Evolutionary conservation across 2,797 vertebrate genomes (phyloP).

Genomic region (Crypturellus tataupa): DNA sequence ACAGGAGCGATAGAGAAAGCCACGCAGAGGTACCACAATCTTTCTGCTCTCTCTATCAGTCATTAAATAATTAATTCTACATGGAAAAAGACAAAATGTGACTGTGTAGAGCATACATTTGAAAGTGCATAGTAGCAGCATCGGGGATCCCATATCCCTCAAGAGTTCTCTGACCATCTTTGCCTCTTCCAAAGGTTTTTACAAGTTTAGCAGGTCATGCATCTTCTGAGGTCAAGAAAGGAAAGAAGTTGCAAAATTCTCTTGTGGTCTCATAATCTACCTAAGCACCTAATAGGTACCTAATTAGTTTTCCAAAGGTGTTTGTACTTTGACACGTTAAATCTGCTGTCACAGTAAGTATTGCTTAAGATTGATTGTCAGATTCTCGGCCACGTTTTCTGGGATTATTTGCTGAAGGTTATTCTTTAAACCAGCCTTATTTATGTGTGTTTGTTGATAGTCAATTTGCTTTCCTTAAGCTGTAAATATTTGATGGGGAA

Average conservation of each 20-base stretch:
- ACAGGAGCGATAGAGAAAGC: background rate
- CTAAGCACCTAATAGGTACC: background rate
- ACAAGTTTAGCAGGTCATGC: rapidly evolving
- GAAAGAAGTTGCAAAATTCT: background rate
- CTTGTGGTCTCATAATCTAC: background rate
- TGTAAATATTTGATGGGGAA: conserved; percentile 34
- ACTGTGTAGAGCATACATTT: background rate
- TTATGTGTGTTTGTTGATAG: background rate
- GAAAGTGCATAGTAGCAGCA: background rate
- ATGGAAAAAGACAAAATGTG: background rate
- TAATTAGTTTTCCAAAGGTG: background rate
- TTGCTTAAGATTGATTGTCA: background rate
- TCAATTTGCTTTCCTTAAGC: conserved; percentile 29
- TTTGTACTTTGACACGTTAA: background rate
- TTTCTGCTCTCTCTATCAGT: background rate
- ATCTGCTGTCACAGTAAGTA: background rate
- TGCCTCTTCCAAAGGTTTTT: background rate
- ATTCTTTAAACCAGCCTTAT: background rate
- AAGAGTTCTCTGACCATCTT: background rate
- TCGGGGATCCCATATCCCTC: background rate
- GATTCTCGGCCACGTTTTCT: background rate
- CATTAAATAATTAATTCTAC: background rate
- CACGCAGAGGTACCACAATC: background rate
- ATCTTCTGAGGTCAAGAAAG: background rate
- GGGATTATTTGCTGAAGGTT: background rate